Conservation (phyloP, 1,140 invertebrate genomes). For the Cydia amplana region DNA sequence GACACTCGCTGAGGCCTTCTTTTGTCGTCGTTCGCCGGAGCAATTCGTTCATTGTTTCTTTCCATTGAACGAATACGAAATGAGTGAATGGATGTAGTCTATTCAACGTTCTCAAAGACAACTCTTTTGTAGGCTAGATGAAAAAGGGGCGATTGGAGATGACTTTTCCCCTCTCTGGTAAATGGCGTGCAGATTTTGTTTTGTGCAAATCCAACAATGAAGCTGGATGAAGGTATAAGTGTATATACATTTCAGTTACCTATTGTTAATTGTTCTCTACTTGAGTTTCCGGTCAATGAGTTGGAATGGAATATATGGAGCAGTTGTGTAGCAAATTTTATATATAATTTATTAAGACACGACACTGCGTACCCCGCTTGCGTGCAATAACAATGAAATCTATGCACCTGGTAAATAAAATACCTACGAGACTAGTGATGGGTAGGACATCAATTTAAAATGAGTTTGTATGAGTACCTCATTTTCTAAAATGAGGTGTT, state of each 20-base stretch:
- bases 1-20: background rate
- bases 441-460: too few relatives aligned
- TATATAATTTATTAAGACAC: too few relatives aligned
- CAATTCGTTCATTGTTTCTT: slow-evolving; percentile 30
- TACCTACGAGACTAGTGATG: too few relatives aligned
- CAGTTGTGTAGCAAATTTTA: too few relatives aligned
- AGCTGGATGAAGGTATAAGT: background rate
- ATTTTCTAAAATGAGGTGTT: too few relatives aligned
- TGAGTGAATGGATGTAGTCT: slow-evolving; percentile 29
- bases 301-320: too few relatives aligned
- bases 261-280: background rate
- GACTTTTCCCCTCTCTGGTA: slow-evolving; percentile 20
- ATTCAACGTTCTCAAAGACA: slow-evolving; percentile 27
- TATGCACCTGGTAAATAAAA: too few relatives aligned
- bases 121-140: slow-evolving; percentile 28
- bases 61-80: slow-evolving; percentile 27
- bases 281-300: too few relatives aligned
- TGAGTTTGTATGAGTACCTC: too few relatives aligned
- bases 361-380: too few relatives aligned
- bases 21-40: slow-evolving; percentile 17
- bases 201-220: slow-evolving; percentile 7
- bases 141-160: slow-evolving; percentile 25
- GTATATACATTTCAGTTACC: background rate
- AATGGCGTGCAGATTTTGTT: slow-evolving; percentile 11
- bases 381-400: too few relatives aligned